Evolutionary conservation across 2,888 invertebrate genomes (phyloP).

Genomic region (Apamea sordens): DNA sequence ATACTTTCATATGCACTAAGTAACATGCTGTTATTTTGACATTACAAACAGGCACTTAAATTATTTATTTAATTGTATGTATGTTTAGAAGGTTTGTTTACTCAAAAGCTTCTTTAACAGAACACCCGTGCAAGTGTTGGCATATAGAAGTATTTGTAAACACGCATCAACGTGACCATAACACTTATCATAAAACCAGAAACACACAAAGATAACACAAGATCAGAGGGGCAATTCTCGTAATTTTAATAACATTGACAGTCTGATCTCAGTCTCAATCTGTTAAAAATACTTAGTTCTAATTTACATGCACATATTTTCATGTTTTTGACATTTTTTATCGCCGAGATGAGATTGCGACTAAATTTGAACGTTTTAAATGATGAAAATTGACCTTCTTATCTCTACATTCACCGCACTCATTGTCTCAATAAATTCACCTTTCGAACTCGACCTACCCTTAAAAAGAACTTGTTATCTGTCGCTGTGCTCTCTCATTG

Average conservation of each 20-base stretch:
- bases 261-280: too few relatives aligned
- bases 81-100: background rate
- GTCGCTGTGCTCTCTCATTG: conserved; percentile 61
- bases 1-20: background rate
- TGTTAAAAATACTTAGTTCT: too few relatives aligned
- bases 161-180: background rate
- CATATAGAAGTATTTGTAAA: background rate
- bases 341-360: too few relatives aligned
- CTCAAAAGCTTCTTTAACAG: background rate
- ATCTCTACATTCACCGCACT: background rate
- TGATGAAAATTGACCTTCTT: too few relatives aligned
- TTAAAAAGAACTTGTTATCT: conserved; percentile 69
- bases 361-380: too few relatives aligned
- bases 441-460: conserved; percentile 26
- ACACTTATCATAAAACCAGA: background rate
- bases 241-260: too few relatives aligned
- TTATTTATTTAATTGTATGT: background rate
- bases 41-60: too few relatives aligned
- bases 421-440: conserved; percentile 13
- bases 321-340: too few relatives aligned
- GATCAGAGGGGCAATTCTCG: background rate
- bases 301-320: too few relatives aligned
- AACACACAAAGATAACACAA: background rate
- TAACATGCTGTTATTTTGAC: too few relatives aligned
- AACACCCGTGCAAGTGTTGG: background rate